Base-by-base conservation (phyloP, 2,797 vertebrate genomes). In the Eulemur coronatus region DNA sequence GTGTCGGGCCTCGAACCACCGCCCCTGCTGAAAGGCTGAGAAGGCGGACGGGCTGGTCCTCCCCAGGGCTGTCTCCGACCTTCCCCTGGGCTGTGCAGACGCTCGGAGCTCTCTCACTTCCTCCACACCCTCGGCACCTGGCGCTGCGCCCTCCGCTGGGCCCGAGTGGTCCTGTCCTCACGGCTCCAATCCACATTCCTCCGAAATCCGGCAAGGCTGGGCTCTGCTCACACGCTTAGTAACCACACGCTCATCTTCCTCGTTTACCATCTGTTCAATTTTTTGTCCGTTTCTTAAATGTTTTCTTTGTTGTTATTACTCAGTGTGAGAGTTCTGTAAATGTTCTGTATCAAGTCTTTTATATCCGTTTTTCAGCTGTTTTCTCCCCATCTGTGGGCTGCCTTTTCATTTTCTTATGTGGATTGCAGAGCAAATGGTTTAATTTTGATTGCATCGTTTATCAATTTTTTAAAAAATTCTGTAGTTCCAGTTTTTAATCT, bases 31-130 rank as follows among this genome's bases (percentile, higher is more conserved):
- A n/a, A 4, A 14, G 38, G 10, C n/a, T 35, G 11, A 35, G 33
- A 82, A 41, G 76, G 30, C 2, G 1, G 38, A 14, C 9, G 13
- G 63, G 38, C 12, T 30, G 20, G 10, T 28, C 33, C 11, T 0
- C 13, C 28, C 26, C 18, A 1, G 22, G 38, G 43, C 33, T 14
- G 22, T 12, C 4, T 48, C n/a, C 28, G 13, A 4, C 35, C 15
- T 8, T n/a, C n/a, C 43, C 13, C 2, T 18, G 48, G 2, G 38
- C 38, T 3, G 7, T 18, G 5, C 3, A 0, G 22, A 0, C 5
- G 4, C 70, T 48, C 22, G 28, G 20, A 9, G 4, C 30, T 24
- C 9, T 57, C 70, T 69, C 10, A 1, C n/a, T 35, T 22, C 20
- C 78, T 48, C n/a, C 18, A 13, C 7, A 41, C 9, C 38, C 33